A percentile compares a stretch with the other conserved stretches of the same genome.
phyloP scores from a whole-genome alignment of 1,140 invertebrate genomes.

The Amphibalanus amphitrite region DNA sequence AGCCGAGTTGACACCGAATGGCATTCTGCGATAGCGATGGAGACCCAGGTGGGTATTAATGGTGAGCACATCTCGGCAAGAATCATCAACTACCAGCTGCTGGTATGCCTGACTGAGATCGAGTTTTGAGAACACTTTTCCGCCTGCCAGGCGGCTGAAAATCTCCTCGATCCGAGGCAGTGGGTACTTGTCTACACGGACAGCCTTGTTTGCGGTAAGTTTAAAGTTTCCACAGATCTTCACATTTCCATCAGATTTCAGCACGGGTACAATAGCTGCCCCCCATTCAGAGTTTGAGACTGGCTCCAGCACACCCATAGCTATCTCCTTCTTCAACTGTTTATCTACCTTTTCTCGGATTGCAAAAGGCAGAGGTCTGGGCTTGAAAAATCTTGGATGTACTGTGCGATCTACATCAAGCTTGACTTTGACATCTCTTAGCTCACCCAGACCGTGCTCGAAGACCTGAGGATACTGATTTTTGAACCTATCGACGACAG shows the following conservation, averaged over 20 bases:
- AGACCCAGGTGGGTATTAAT: not conserved
- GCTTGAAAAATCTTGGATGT: too few species aligned
- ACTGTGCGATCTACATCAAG: too few species aligned
- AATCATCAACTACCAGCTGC: constrained; percentile 17
- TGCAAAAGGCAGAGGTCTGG: too few species aligned
- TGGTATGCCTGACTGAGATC: constrained; percentile 20
- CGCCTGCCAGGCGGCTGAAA: constrained; percentile 15
- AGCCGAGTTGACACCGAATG: too few species aligned
- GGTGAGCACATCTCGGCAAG: constrained; percentile 3
- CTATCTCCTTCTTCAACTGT: too few species aligned
- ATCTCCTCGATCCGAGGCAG: constrained; percentile 21
- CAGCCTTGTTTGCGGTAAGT: constrained; percentile 22
- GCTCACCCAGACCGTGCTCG: too few species aligned
- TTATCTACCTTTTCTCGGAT: too few species aligned
- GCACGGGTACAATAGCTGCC: constrained; percentile 25
- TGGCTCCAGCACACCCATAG: too few species aligned
- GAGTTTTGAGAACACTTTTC: constrained; percentile 20
- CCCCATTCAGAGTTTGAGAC: constrained; percentile 20
- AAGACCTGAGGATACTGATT: too few species aligned
- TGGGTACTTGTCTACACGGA: constrained; percentile 19
- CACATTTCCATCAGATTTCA: constrained; percentile 23
- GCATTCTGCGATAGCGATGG: too few species aligned
- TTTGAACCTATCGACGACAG: too few species aligned
- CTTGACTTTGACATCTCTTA: too few species aligned
- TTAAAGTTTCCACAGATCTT: constrained; percentile 26